Evolutionary conservation across 1,140 invertebrate genomes (phyloP).

Genomic region (Orius insidiosus): DNA sequence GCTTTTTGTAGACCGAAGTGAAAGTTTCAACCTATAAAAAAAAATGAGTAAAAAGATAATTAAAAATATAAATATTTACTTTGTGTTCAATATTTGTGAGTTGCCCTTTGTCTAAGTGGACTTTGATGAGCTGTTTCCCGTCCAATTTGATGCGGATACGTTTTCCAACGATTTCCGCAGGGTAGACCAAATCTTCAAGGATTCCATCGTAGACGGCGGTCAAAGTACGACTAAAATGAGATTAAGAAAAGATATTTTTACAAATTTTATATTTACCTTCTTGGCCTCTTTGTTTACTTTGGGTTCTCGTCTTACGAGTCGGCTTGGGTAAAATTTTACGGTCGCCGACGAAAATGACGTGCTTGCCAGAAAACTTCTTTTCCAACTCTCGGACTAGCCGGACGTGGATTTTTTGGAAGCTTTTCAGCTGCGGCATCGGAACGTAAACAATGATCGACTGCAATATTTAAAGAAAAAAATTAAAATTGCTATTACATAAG

Average conservation of each 20-base stretch:
- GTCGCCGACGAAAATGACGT: conserved; percentile 96
- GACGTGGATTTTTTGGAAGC: conserved; percentile 95
- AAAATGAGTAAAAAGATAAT: conserved; percentile 15
- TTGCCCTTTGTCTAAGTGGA: conserved; percentile 96
- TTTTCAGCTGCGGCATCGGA: conserved; percentile 90
- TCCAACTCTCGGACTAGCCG: conserved; percentile 92
- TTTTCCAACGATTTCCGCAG: conserved; percentile 98
- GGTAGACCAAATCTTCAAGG: conserved; percentile 93
- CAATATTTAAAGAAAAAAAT: conserved; percentile 26
- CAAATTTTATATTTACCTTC: conserved; percentile 36
- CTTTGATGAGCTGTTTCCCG: conserved; percentile 90
- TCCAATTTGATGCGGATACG: conserved; percentile 90
- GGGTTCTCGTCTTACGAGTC: conserved; percentile 82
- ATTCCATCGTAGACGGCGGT: conserved; percentile 95
- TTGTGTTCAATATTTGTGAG: conserved; percentile 99
- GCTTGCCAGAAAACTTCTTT: conserved; percentile 98
- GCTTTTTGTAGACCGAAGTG: conserved; percentile 93
- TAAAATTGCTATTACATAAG: conserved; percentile 1
- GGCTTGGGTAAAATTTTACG: conserved; percentile 96
- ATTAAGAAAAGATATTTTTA: conserved; percentile 4
- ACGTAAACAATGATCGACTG: conserved; percentile 96
- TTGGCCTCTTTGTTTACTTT: conserved; percentile 93
- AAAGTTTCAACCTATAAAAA: conserved; percentile 86
- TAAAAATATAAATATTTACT: conserved; percentile 38
- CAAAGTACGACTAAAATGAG: conserved; percentile 59